These are phyloP conservation scores for Pristiophorus japonicus DNA, from an alignment of 2,113 vertebrate species.

Conservation along the genomic window DNA sequence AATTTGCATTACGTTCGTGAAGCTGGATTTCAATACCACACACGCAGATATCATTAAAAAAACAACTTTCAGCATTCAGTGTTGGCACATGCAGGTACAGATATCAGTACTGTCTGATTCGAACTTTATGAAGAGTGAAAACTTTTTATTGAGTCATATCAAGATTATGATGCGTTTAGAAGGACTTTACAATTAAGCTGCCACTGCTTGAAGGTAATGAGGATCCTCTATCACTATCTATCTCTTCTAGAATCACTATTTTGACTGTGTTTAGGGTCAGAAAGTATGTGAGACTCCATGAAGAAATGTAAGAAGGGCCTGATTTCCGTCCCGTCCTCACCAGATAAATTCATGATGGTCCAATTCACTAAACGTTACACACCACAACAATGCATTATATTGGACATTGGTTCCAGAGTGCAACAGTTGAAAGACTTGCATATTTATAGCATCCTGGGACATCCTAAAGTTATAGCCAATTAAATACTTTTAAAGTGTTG, in stretches of 20 bases:
- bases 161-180: not conserved
- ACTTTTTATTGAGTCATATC: not conserved
- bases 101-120: not conserved
- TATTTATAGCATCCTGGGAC: not conserved
- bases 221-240: not conserved
- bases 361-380: not conserved
- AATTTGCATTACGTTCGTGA: conserved; percentile 27
- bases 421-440: not conserved
- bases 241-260: not conserved
- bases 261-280: not conserved
- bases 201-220: not conserved
- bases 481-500: not conserved
- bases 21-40: conserved; percentile 22
- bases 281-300: not conserved
- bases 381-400: not conserved
- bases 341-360: not conserved
- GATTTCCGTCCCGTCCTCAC: not conserved
- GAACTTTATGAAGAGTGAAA: not conserved
- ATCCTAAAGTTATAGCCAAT: not conserved
- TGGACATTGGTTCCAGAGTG: not conserved
- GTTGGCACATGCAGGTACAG: not conserved
- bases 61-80: not conserved
- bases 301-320: not conserved
- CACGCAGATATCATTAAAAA: conserved; percentile 3
- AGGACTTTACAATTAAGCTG: not conserved